Conservation (phyloP, 2,888 invertebrate genomes). For the Peribatodes rhomboidaria region DNA sequence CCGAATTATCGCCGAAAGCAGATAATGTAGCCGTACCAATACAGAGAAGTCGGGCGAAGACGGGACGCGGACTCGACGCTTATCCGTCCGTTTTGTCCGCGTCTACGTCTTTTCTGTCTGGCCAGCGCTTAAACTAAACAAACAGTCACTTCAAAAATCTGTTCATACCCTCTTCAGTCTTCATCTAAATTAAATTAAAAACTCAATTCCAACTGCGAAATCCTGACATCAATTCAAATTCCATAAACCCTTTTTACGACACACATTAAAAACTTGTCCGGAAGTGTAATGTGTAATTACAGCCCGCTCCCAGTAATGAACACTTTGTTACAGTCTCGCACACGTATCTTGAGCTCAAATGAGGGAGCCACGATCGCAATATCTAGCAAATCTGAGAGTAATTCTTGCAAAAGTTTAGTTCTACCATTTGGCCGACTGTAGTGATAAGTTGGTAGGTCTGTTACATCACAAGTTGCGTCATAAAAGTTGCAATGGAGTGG, state of each 20-base stretch:
- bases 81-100: too few species aligned
- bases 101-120: too few species aligned
- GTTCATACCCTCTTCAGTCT: background rate
- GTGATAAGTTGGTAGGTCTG: background rate
- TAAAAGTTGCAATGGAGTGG: constrained; percentile 14
- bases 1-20: too few species aligned
- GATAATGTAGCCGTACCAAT: too few species aligned
- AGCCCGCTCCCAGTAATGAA: constrained; percentile 3
- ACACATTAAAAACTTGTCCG: constrained; percentile 15
- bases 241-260: constrained; percentile 19
- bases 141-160: background rate
- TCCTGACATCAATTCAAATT: constrained; percentile 18
- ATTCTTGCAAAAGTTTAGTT: background rate
- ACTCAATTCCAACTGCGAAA: constrained; percentile 9
- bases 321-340: constrained; percentile 3
- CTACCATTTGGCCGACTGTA: background rate
- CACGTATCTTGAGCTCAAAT: background rate
- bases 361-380: background rate
- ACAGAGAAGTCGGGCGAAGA: too few species aligned
- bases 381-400: too few species aligned
- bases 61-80: too few species aligned
- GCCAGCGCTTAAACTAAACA: too few species aligned
- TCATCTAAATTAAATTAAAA: constrained; percentile 13
- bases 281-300: constrained; percentile 11
- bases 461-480: constrained; percentile 7